These are phyloP conservation scores for Drosophila mettleri DNA, from an alignment of 2,888 invertebrate genomes.

Conservation along the genomic window DNA sequence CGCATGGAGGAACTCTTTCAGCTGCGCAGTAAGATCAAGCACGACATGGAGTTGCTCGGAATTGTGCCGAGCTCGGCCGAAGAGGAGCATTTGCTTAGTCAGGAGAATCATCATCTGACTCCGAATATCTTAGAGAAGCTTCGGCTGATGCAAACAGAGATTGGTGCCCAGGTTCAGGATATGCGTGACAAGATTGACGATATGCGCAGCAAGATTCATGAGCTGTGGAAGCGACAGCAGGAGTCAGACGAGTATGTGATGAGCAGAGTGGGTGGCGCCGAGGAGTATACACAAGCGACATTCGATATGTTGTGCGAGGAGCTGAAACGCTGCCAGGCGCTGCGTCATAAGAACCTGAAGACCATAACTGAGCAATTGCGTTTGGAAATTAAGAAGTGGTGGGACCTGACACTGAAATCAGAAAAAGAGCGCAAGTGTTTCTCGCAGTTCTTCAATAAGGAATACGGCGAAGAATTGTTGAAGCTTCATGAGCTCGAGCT, in stretches of 20 bases:
- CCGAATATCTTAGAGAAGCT: constrained; percentile 88
- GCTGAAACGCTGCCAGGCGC: constrained; percentile 90
- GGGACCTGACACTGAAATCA: constrained; percentile 91
- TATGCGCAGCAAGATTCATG: constrained; percentile 88
- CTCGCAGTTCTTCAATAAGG: constrained; percentile 88
- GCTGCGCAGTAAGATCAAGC: constrained; percentile 84
- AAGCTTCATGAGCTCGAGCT: constrained; percentile 92
- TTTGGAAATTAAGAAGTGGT: constrained; percentile 89
- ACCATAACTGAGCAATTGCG: constrained; percentile 87
- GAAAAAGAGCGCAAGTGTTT: constrained; percentile 88
- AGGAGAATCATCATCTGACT: constrained; percentile 86
- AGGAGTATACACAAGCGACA: constrained; percentile 75
- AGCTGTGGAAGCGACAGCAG: constrained; percentile 91
- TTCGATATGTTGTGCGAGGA: constrained; percentile 87
- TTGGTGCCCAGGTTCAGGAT: constrained; percentile 87
- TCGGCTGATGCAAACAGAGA: constrained; percentile 86
- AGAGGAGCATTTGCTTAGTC: constrained; percentile 84
- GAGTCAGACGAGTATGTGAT: constrained; percentile 88
- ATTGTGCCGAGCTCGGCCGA: constrained; percentile 69
- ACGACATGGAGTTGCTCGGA: constrained; percentile 83
- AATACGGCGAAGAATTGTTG: constrained; percentile 92
- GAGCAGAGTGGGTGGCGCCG: constrained; percentile 86
- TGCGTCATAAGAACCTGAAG: constrained; percentile 91
- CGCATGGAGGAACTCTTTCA: constrained; percentile 84
- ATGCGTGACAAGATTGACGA: constrained; percentile 87